Evolutionary conservation across 2,113 vertebrate species (phyloP).

Genomic region (Probosciger aterrimus): DNA sequence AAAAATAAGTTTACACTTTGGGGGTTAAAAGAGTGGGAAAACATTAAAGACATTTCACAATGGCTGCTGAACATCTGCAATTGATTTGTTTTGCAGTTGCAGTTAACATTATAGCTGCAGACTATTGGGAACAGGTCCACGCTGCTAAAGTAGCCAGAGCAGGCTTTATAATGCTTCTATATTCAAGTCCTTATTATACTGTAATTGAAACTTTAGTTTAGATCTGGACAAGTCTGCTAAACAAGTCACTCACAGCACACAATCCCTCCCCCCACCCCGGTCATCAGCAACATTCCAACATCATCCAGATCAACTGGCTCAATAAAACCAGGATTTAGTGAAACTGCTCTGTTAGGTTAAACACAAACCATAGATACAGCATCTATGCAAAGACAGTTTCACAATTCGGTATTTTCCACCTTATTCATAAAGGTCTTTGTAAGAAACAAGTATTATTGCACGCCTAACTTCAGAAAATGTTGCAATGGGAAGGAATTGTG

Average conservation of each 20-base stretch:
- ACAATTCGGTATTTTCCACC: neutral
- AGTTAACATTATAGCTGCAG: constrained; percentile 38
- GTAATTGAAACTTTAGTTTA: neutral
- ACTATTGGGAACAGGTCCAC: neutral
- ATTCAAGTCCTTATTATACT: neutral
- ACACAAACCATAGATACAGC: neutral
- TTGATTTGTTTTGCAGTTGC: constrained; percentile 29
- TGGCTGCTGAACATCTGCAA: constrained; percentile 34
- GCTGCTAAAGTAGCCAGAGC: neutral
- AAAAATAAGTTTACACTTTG: neutral
- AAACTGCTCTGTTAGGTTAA: neutral
- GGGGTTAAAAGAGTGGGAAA: constrained; percentile 16
- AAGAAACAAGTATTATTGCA: neutral
- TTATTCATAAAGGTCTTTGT: neutral
- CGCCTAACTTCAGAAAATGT: neutral
- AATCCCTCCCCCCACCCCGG: neutral
- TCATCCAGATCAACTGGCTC: neutral
- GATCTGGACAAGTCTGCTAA: neutral
- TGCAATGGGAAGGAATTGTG: constrained; percentile 3
- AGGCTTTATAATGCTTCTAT: neutral
- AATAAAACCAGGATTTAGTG: neutral
- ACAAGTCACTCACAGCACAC: neutral
- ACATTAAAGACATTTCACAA: neutral
- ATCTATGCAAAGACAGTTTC: neutral
- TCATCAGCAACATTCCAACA: neutral